Evolutionary conservation across 2,888 invertebrate species (phyloP), one percentile per base, ranked within the genome.

Genomic region (Cephus pulcher): DNA sequence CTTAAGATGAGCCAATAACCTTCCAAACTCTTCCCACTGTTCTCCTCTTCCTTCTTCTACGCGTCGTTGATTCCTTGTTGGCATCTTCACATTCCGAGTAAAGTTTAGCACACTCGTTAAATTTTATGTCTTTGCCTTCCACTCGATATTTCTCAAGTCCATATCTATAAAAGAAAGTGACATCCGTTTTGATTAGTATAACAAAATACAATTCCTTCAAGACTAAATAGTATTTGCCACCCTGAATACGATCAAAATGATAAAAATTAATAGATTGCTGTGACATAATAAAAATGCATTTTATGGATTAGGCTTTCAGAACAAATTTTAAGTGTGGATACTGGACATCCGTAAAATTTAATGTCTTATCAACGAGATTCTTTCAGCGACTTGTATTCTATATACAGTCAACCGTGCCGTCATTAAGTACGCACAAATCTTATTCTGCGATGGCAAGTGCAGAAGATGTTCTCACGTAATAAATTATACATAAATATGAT

Each of bases 101-200:
- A 12, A 76, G 30, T 12, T 78, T 78, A 15, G 73, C 75, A 34
- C 78, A 78, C 15, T 78, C 78, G n/a, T 73, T 73, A 73, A 73
- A 78, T 35, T 78, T 35, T 56, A 35, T 23, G 30, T 32, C 68
- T 11, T 32, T 30, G 33, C 75, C 78, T 9, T 69, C 15, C 32
- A 73, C 75, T 75, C 68, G 75, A 56, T 76, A 78, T 73, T 75
- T 78, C 56, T 78, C 78, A 33, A 78, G 75, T 68, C 78, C 78
- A 73, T 68, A 40, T n/a, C 78, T 78, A 73, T 12, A n/a, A 33
- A 71, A 33, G 11, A 76, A 40, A n/a, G n/a, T 23, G 70, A 33
- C 33, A 33, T 23, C n/a, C 35, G 35, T 69, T 33, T 75, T 11
- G 70, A 69, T 34, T 23, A 35, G 23, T 69, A n/a, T 74, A 34